Conservation (phyloP, 1,140 invertebrate genomes). For the Trachymyrmex cornetzi region DNA sequence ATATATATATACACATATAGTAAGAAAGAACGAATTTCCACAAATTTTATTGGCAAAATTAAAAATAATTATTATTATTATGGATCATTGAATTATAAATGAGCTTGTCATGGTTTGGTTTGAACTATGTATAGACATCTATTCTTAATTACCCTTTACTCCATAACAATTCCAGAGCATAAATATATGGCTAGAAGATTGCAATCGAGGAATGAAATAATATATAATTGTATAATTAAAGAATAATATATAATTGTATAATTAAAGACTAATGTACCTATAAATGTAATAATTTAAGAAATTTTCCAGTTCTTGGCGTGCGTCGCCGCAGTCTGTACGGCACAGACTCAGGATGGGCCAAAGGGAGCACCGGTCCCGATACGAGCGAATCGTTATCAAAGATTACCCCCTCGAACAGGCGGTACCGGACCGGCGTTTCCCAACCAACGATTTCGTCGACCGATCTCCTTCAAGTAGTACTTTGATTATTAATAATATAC, state of each 20-base stretch:
- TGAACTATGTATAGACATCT: background rate
- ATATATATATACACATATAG: background rate
- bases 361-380: conserved; percentile 34
- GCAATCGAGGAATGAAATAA: background rate
- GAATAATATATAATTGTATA: no score
- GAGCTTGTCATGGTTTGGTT: background rate
- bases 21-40: background rate
- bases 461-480: conserved; percentile 68
- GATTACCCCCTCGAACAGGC: conserved; percentile 46
- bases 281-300: background rate
- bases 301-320: conserved; percentile 76
- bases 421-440: conserved; percentile 54
- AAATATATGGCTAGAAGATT: background rate
- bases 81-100: no score
- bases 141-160: background rate
- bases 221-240: no score
- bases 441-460: conserved; percentile 76
- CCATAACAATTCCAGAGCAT: background rate
- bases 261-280: no score
- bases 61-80: background rate
- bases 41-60: background rate
- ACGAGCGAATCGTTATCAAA: conserved; percentile 69
- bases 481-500: conserved; percentile 64
- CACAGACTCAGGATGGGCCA: conserved; percentile 70
- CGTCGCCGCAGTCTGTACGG: conserved; percentile 67